Evolutionary conservation across 1,140 invertebrate species (phyloP), one percentile per base, ranked within the genome.

Genomic region (Saccostrea cuccullata): DNA sequence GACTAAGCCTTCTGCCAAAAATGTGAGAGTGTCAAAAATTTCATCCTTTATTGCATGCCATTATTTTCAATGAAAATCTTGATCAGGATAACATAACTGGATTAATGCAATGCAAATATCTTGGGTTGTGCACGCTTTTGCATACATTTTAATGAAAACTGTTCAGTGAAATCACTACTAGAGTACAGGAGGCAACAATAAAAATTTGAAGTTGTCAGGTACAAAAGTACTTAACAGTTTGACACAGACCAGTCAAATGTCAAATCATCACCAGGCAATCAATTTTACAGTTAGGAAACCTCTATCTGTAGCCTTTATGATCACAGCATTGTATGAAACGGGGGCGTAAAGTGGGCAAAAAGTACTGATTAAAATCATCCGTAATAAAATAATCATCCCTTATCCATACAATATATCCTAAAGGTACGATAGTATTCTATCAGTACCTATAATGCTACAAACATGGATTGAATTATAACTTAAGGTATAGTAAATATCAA

Each of bases 321-420:
- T 30, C 70, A 77, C 30, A 36, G 23, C 26, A 77, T 77, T 77
- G n/a, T 64, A n/a, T 20, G 58, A 20, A n/a, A 64, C n/a, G 58
- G 58, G 58, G 58, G 15, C n/a, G n/a, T 47, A 77, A 77, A 30
- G 26, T 77, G 13, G 26, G 13, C 13, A 77, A 77, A 36, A 77
- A 77, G 23, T 36, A 36, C 30, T 13, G 70, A 36, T 30, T 77
- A 26, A 77, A 77, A 77, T 73, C 70, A 30, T 36, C 15, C 2
- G 30, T 77, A 36, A 77, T 77, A 77, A 77, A 77, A 77, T 77
- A 36, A 77, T 77, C 26, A 77, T 77, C 26, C 15, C 23, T 30
- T 30, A 77, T 36, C 58, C 58, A 17, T 3, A 64, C 17, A 64
- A 20, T 20, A n/a, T 64, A 64, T 20, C 58, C 58, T 64, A n/a